phyloP scores from a whole-genome alignment of 2,113 vertebrate genomes.

The Holacanthus passer region DNA sequence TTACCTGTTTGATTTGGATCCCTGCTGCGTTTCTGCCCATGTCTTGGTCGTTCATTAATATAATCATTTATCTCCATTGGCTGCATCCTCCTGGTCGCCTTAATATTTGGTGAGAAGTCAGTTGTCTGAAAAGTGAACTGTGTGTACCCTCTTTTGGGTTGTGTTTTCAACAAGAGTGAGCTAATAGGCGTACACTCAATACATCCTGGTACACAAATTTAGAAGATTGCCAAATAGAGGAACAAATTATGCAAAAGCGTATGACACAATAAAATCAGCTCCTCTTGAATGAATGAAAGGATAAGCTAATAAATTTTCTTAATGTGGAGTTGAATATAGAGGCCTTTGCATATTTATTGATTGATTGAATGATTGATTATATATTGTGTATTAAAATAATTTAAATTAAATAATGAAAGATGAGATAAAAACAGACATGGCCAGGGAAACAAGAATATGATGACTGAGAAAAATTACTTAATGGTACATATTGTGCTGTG shows the following conservation, averaged over 20 bases:
- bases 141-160: neutral
- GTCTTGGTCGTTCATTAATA: neutral
- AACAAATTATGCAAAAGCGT: neutral
- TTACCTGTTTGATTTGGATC: conserved; percentile 16
- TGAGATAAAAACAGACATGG: too few species aligned
- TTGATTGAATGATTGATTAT: too few species aligned
- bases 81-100: neutral
- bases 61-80: neutral
- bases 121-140: neutral
- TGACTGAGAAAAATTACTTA: too few species aligned
- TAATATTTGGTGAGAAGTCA: neutral
- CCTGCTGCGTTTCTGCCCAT: neutral
- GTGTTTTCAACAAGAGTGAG: neutral
- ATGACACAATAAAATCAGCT: neutral
- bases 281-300: neutral
- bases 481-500: too few species aligned
- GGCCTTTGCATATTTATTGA: too few species aligned
- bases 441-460: too few species aligned
- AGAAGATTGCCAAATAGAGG: neutral
- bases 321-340: neutral
- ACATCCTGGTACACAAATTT: neutral
- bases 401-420: too few species aligned
- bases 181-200: neutral
- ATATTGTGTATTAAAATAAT: too few species aligned
- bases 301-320: neutral